Evolutionary conservation across 2,797 vertebrate genomes (phyloP).

Genomic region (Enteromius afrohamiltoni): DNA sequence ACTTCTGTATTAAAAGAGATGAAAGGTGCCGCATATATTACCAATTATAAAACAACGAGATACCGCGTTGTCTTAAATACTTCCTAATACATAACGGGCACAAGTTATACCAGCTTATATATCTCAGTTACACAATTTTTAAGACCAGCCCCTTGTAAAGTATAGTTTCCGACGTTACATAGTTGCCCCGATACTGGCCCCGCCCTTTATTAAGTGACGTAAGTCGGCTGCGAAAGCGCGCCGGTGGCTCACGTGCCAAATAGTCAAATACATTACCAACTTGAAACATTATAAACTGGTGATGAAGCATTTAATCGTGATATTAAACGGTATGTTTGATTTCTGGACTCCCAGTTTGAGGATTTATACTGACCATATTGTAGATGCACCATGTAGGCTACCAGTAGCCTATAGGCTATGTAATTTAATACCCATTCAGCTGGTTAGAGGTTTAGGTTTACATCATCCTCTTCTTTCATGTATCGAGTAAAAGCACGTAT

Average conservation of each 20-base stretch:
- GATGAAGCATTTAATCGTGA: neutral
- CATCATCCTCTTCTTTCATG: neutral
- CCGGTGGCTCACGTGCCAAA: neutral
- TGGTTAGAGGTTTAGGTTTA: neutral
- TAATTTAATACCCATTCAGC: neutral
- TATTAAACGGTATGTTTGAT: neutral
- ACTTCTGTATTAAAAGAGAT: neutral
- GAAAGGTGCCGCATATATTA: neutral
- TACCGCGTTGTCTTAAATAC: neutral
- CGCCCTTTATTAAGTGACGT: constrained; percentile 13
- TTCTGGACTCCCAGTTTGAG: neutral
- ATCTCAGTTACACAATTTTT: constrained; percentile 20
- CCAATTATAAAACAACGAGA: neutral
- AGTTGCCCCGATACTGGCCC: neutral
- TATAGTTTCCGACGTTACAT: neutral
- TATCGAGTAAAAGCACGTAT: neutral
- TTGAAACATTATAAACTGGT: neutral
- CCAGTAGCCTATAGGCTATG: too few relatives aligned
- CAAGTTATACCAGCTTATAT: neutral
- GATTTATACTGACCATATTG: neutral
- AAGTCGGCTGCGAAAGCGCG: neutral
- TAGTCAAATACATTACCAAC: neutral
- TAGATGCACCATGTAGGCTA: too few relatives aligned
- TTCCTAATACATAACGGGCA: neutral
- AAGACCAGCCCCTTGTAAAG: neutral